Conservation (phyloP, 2,113 vertebrate genomes). For the Neotoma lepida region DNA sequence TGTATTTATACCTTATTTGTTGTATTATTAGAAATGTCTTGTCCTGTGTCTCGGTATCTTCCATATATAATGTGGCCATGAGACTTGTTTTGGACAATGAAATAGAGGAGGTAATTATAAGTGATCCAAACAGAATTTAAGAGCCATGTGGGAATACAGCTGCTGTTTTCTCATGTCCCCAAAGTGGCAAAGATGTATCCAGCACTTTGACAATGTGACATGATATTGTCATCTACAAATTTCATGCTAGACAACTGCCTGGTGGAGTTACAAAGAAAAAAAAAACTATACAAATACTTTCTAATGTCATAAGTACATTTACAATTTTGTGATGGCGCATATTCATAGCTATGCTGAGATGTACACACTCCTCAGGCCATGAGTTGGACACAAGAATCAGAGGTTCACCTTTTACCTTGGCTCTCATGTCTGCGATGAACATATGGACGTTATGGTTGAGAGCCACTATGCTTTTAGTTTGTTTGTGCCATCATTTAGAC, state of each 20-base stretch:
- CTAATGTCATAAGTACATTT: neutral
- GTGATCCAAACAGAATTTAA: neutral
- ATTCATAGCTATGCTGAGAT: neutral
- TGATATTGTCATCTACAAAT: neutral
- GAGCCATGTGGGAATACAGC: neutral
- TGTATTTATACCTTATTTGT: neutral
- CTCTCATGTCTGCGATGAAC: neutral
- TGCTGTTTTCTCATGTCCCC: neutral
- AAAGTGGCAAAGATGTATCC: neutral
- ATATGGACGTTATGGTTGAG: neutral
- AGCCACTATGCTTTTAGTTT: neutral
- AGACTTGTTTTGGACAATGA: neutral
- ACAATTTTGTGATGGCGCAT: neutral
- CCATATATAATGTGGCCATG: neutral
- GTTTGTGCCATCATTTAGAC: neutral
- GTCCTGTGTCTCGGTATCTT: neutral
- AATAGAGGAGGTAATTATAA: neutral
- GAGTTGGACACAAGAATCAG: neutral
- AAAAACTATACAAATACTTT: neutral
- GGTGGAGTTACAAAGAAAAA: neutral
- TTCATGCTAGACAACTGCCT: no score
- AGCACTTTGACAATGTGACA: neutral
- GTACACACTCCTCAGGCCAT: neutral
- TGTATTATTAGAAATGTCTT: constrained; percentile 20
- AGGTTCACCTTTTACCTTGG: neutral